A percentile compares a stretch with the other conserved stretches of the same genome.
Evolutionary conservation across 2,888 invertebrate genomes (phyloP).

Genomic region (Agrotis ipsilon): DNA sequence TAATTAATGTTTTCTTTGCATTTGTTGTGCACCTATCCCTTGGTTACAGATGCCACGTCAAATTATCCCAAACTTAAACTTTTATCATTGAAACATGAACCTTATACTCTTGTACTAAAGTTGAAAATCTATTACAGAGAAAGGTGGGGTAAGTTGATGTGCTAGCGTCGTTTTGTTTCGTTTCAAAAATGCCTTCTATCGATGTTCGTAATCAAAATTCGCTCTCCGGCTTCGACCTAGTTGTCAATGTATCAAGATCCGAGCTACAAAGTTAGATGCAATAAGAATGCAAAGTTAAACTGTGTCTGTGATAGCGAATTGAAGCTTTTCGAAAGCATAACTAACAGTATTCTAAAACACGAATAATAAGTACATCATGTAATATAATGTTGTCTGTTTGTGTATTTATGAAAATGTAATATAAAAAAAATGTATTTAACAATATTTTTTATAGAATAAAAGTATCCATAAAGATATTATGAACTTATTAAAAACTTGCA

Average conservation of each 20-base stretch:
- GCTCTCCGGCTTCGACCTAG: conserved; percentile 42
- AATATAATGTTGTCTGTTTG: conserved; percentile 66
- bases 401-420: conserved; percentile 74
- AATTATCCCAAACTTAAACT: too few relatives aligned
- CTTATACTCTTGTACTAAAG: too few relatives aligned
- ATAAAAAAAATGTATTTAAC: conserved; percentile 68
- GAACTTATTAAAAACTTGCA: conserved; percentile 56
- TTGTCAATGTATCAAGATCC: conserved; percentile 40
- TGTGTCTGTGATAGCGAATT: conserved; percentile 87
- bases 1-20: conserved; percentile 41
- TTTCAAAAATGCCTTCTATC: conserved; percentile 26
- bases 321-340: conserved; percentile 83
- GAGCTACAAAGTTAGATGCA: conserved; percentile 52
- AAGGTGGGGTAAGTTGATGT: too few relatives aligned
- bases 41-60: conserved; percentile 6
- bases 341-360: conserved; percentile 85
- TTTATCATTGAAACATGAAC: too few relatives aligned
- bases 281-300: conserved; percentile 65
- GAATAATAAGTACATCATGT: conserved; percentile 72
- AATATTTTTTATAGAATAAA: conserved; percentile 71
- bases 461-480: conserved; percentile 52
- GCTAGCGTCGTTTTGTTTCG: not conserved
- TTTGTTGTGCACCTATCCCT: conserved; percentile 12
- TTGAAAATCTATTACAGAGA: too few relatives aligned
- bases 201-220: conserved; percentile 44